Conservation (phyloP, 2,888 invertebrate genomes). For the Campoplex capitator region DNA sequence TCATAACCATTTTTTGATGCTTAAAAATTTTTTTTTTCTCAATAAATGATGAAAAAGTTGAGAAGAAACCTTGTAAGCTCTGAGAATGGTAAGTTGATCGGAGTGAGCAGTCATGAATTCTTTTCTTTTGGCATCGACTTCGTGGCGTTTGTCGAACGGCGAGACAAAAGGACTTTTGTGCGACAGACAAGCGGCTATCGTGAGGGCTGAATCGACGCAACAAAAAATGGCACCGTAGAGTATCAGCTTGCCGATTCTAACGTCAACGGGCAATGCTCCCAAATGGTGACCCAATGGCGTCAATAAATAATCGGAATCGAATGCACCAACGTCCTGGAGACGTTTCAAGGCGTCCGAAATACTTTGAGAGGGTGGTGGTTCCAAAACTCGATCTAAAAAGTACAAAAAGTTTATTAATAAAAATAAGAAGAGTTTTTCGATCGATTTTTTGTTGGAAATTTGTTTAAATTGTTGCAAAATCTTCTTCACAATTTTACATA, state of each 20-base stretch:
- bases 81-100: conserved; percentile 94
- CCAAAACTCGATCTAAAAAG: conserved; percentile 88
- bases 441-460: neutral
- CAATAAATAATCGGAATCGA: conserved; percentile 90
- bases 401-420: conserved; percentile 56
- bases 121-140: conserved; percentile 90
- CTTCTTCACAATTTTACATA: neutral
- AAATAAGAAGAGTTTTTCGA: neutral
- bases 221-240: conserved; percentile 96
- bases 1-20: neutral
- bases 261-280: conserved; percentile 95
- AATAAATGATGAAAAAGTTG: neutral
- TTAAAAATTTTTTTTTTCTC: neutral
- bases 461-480: neutral
- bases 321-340: conserved; percentile 91
- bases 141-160: conserved; percentile 90
- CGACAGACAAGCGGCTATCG: conserved; percentile 94
- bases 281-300: conserved; percentile 95
- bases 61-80: conserved; percentile 91
- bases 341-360: conserved; percentile 89
- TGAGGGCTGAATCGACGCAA: conserved; percentile 96
- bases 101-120: conserved; percentile 92
- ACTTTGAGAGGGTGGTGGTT: conserved; percentile 90
- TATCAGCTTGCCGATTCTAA: conserved; percentile 96
- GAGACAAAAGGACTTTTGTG: conserved; percentile 92